Base-by-base conservation (phyloP, 2,113 vertebrate genomes). In the Cynoglossus semilaevis region DNA sequence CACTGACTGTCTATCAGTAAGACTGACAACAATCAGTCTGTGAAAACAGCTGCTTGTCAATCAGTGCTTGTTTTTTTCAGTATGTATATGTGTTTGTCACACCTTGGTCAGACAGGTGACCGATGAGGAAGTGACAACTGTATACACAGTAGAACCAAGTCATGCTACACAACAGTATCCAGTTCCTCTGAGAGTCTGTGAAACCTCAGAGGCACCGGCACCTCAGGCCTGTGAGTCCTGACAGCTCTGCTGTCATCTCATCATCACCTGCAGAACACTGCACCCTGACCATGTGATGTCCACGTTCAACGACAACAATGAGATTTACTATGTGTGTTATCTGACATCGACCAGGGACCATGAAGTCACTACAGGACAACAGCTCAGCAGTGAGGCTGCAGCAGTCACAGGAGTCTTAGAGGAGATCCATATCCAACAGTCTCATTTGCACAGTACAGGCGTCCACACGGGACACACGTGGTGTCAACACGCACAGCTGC, bases 81-180 rank as follows among this genome's bases (percentile, higher is more conserved):
- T 42, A 40, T 38, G 42, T 34, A 14, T 40, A 22, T 48, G 16
- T 34, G 61, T 58, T 37, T 63, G 13, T 43, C 40, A 53, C 79
- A 63, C n/a, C 57, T 65, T 15, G 9, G 44, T 53, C 58, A 63
- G 66, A 70, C 58, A 57, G 67, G 52, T 76, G 77, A 77, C 17
- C 61, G 58, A 72, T 56, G 42, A 44, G 61, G 74, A 77, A 77
- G 74, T 63, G 53, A 73, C 64, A n/a, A n/a, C n/a, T n/a, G n/a
- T n/a, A n/a, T 40, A 52, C 45, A 62, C 4, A 13, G 56, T 43
- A 75, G 49, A 47, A 4, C 22, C 22, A 53, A 53, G 48, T 53
- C 43, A 61, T 34, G 34, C 67, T 51, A 36, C 22, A 49, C 3
- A 46, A 40, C 54, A 46, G 43, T 13, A 15, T 50, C 44, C 3